Conservation (phyloP, 2,113 vertebrate species). For the Onychostoma macrolepis region DNA sequence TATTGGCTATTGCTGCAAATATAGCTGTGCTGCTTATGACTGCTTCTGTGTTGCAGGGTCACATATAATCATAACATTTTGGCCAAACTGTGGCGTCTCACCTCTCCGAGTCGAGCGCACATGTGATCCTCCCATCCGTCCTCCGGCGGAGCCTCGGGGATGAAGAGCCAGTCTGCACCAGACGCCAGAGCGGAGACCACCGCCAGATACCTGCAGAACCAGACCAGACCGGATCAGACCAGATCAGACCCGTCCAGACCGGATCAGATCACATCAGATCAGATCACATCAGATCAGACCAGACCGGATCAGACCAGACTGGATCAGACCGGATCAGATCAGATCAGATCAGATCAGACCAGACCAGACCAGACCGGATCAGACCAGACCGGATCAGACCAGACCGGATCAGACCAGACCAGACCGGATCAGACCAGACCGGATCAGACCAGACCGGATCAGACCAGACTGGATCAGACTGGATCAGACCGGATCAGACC, state of each 20-base stretch:
- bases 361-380: neutral
- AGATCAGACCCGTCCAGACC: too few species aligned
- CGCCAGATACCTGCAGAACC: conserved; percentile 86
- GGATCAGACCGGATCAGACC: neutral
- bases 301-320: neutral
- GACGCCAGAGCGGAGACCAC: conserved; percentile 90
- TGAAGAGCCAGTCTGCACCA: conserved; percentile 95
- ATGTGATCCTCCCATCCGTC: conserved; percentile 91
- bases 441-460: neutral
- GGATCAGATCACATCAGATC: neutral
- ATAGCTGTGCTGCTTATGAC: too few species aligned
- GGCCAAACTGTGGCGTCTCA: conserved; percentile 52
- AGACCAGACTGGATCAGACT: conserved; percentile 72
- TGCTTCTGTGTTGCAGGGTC: too few species aligned
- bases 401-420: conserved; percentile 79
- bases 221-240: neutral
- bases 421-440: conserved; percentile 59
- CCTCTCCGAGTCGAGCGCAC: conserved; percentile 87
- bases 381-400: neutral
- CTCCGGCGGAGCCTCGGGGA: conserved; percentile 93
- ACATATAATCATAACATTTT: too few species aligned
- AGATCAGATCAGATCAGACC: neutral
- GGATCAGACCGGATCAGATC: neutral
- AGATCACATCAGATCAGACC: neutral
- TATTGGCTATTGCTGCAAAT: too few species aligned